These are phyloP conservation scores for Caretta caretta DNA, from an alignment of 2,113 vertebrate species.

Conservation along the genomic window DNA sequence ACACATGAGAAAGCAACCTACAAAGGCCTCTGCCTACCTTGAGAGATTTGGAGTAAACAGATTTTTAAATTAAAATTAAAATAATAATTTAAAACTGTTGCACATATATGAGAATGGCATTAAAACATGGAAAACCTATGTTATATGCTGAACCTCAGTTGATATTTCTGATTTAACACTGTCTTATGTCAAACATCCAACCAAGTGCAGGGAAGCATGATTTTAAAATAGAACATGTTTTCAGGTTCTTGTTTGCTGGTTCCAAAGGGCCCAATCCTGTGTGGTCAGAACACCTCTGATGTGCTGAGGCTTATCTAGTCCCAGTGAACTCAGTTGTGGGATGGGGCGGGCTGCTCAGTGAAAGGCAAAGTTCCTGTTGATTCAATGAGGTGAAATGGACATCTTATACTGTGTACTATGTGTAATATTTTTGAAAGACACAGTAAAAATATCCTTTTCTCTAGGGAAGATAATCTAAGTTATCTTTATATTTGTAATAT, in stretches of 20 bases:
- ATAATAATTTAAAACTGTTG: neutral
- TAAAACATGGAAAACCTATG: neutral
- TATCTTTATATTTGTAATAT: neutral
- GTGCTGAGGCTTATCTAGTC: neutral
- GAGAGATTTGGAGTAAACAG: neutral
- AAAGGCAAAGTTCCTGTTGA: slow-evolving; percentile 11
- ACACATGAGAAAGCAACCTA: neutral
- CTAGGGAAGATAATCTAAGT: neutral
- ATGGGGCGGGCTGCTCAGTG: neutral
- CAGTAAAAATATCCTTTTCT: neutral
- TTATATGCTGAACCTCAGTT: neutral
- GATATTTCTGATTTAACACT: neutral
- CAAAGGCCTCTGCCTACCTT: neutral
- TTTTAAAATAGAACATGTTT: neutral
- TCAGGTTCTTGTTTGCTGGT: neutral
- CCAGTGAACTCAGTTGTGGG: neutral
- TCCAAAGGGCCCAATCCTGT: neutral
- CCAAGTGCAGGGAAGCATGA: neutral
- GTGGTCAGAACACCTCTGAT: neutral
- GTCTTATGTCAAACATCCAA: neutral
- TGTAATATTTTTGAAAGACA: neutral
- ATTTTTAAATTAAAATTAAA: neutral
- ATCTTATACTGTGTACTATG: neutral
- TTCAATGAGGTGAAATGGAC: neutral
- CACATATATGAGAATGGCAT: neutral